These are phyloP conservation scores for Griposia aprilina DNA, from an alignment of 2,888 invertebrate genomes.

Conservation along the genomic window DNA sequence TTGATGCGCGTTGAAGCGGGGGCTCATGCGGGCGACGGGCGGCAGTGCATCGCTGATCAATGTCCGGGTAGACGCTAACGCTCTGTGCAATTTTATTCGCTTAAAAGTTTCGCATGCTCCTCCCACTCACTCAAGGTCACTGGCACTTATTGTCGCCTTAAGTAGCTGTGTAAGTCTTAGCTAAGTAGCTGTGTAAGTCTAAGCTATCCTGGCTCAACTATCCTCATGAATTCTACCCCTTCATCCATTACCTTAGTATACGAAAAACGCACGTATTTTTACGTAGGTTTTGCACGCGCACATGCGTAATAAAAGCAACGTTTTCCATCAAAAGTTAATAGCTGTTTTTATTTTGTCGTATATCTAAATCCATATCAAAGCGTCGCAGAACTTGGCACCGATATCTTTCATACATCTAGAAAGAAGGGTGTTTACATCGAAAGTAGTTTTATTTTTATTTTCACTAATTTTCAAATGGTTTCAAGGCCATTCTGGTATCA, in stretches of 20 bases:
- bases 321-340: conserved; percentile 46
- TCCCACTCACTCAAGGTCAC: too few relatives aligned
- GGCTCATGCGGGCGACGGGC: too few relatives aligned
- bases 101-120: too few relatives aligned
- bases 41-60: too few relatives aligned
- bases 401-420: conserved; percentile 41
- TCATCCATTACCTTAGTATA: neutral
- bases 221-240: too few relatives aligned
- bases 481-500: conserved; percentile 49
- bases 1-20: too few relatives aligned
- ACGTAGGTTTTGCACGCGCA: conserved; percentile 15
- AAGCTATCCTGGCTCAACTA: too few relatives aligned
- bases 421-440: conserved; percentile 52
- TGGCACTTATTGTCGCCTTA: too few relatives aligned
- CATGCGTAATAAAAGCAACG: conserved; percentile 20
- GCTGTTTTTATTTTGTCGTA: conserved; percentile 56
- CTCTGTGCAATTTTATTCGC: too few relatives aligned
- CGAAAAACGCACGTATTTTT: neutral
- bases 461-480: conserved; percentile 56
- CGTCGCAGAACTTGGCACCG: conserved; percentile 57
- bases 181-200: too few relatives aligned
- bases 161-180: too few relatives aligned
- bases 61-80: too few relatives aligned
- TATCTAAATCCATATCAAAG: conserved; percentile 60
- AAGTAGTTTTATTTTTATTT: conserved; percentile 57